Evolutionary conservation across 2,113 vertebrate genomes (phyloP).

Genomic region (Leptobrachium ailaonicum): DNA sequence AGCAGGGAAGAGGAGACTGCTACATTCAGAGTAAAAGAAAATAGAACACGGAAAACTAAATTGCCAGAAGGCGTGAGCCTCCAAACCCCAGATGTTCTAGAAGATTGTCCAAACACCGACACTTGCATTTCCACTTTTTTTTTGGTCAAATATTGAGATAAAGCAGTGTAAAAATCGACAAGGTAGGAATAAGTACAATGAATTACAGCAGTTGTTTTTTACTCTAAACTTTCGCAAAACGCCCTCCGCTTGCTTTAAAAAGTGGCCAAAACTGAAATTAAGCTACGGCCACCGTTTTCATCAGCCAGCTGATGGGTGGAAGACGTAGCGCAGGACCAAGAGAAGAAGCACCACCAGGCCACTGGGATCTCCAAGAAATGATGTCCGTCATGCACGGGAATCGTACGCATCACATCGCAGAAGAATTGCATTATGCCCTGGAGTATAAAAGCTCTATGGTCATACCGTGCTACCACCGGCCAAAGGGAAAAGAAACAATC

Average conservation of each 20-base stretch:
- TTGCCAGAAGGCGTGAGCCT: background rate
- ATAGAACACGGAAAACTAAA: background rate
- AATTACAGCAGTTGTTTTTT: background rate
- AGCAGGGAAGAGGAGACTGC: conserved; percentile 49
- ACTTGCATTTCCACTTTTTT: conserved; percentile 56
- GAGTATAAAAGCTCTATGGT: conserved; percentile 72
- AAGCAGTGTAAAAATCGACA: conserved; percentile 40
- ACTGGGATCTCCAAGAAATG: background rate
- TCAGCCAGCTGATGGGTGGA: background rate
- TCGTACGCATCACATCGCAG: background rate
- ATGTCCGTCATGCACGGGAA: background rate
- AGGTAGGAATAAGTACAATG: background rate
- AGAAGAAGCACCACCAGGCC: too few relatives aligned
- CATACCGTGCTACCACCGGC: conserved; percentile 75
- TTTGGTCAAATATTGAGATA: conserved; percentile 56
- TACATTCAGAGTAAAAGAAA: conserved; percentile 78
- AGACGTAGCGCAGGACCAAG: too few relatives aligned
- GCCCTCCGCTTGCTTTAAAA: background rate
- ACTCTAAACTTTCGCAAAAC: background rate
- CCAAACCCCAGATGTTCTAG: conserved; percentile 54
- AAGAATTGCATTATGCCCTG: conserved; percentile 70
- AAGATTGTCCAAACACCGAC: conserved; percentile 76
- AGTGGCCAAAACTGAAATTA: background rate
- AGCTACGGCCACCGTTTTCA: background rate
- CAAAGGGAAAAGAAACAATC: conserved; percentile 57